These are phyloP conservation scores for Boloria selene DNA, from an alignment of 2,888 invertebrate species.

Conservation along the genomic window DNA sequence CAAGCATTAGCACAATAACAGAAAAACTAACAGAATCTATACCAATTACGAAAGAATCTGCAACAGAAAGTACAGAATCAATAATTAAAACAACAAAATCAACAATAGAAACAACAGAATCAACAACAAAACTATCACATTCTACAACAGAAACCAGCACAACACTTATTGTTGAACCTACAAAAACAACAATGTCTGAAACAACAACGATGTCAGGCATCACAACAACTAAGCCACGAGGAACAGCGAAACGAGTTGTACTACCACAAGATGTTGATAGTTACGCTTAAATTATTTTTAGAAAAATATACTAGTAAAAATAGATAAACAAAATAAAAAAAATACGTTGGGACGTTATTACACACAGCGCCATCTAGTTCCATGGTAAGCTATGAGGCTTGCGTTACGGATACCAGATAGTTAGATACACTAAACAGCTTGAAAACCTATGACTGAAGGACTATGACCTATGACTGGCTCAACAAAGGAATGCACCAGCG, in stretches of 20 bases:
- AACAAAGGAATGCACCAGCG: no score
- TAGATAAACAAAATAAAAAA: background rate
- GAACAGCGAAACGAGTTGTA: conserved; percentile 23
- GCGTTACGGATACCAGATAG: no score
- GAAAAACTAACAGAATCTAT: background rate
- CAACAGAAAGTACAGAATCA: background rate
- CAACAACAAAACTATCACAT: background rate
- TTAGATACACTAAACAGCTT: no score
- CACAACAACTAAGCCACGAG: background rate
- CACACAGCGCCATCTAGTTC: no score
- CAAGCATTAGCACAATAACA: background rate
- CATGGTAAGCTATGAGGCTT: no score
- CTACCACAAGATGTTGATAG: conserved; percentile 14
- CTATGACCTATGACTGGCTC: no score
- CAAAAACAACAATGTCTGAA: background rate
- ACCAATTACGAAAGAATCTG: background rate
- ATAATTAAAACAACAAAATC: background rate
- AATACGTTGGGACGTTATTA: no score
- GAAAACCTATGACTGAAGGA: no score
- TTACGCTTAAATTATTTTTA: no score
- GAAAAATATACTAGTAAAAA: no score
- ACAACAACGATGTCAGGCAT: background rate
- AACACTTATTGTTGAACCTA: no score
- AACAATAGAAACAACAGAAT: background rate
- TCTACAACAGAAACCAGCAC: background rate